Evolutionary conservation across 2,888 invertebrate genomes (phyloP).

Genomic region (Perithous albicinctus): DNA sequence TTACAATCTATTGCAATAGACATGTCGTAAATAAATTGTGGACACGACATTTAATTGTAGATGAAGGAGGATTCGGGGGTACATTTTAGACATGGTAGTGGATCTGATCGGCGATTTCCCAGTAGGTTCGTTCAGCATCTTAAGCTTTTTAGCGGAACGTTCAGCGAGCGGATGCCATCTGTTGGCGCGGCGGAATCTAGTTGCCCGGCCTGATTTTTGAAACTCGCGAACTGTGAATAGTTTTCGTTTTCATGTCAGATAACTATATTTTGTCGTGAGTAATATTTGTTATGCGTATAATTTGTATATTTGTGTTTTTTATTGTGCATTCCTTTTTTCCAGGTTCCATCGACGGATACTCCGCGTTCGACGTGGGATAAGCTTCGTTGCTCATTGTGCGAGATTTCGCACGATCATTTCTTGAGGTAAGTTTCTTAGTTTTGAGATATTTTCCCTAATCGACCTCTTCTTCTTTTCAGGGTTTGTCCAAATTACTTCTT

Average conservation of each 20-base stretch:
- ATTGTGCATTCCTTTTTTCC: background rate
- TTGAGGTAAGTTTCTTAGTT: background rate
- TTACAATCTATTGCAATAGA: too few species aligned
- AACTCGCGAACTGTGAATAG: background rate
- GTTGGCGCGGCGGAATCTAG: background rate
- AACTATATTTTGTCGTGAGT: background rate
- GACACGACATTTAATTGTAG: too few species aligned
- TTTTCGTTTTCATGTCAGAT: background rate
- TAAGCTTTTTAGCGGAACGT: too few species aligned
- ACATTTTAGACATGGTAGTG: too few species aligned
- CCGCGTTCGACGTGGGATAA: background rate
- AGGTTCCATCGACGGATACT: background rate
- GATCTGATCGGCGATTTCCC: too few species aligned
- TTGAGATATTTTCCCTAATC: background rate
- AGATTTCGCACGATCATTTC: background rate
- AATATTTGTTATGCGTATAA: background rate
- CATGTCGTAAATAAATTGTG: too few species aligned
- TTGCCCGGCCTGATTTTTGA: background rate
- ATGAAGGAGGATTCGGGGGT: too few species aligned
- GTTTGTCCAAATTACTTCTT: background rate
- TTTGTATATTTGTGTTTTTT: background rate
- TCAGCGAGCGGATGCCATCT: background rate
- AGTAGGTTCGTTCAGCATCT: too few species aligned
- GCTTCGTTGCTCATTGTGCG: background rate
- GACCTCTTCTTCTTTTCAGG: background rate